phyloP scores from a whole-genome alignment of 2,888 invertebrate genomes.

The Aleiodes testaceus region DNA sequence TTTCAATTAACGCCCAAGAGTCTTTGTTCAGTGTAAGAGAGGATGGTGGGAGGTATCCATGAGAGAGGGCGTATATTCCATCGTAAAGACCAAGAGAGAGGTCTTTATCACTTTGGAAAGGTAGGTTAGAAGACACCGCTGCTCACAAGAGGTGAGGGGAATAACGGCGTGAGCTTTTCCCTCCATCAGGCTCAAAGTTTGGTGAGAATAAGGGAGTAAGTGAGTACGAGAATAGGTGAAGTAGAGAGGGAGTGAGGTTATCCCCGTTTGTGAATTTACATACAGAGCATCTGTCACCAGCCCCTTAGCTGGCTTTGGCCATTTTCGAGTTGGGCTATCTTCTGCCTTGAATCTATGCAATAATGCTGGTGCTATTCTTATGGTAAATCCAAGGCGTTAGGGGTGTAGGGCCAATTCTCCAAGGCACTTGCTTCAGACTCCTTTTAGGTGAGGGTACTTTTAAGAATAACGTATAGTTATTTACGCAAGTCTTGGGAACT shows the following conservation, averaged over 20 bases:
- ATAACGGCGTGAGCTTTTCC: constrained; percentile 36
- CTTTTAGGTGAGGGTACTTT: constrained; percentile 23
- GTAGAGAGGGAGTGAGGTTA: constrained; percentile 51
- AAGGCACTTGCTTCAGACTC: constrained; percentile 20
- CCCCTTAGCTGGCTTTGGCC: constrained; percentile 69
- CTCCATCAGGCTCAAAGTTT: constrained; percentile 37
- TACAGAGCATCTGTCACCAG: constrained; percentile 73
- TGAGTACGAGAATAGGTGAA: constrained; percentile 37
- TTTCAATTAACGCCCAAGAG: constrained; percentile 64
- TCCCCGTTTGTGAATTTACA: constrained; percentile 65
- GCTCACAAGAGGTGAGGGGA: constrained; percentile 18
- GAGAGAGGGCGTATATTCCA: constrained; percentile 18
- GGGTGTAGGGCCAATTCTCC: constrained; percentile 15
- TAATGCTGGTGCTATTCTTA: constrained; percentile 71
- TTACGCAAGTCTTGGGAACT: not conserved
- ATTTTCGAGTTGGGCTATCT: constrained; percentile 71
- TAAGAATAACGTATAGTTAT: constrained; percentile 22
- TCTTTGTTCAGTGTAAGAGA: constrained; percentile 14
- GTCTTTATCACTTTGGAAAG: constrained; percentile 35
- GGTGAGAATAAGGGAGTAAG: constrained; percentile 29
- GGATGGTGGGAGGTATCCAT: not conserved
- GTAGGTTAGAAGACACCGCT: constrained; percentile 25
- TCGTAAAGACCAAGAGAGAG: constrained; percentile 41
- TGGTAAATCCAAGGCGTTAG: constrained; percentile 63
- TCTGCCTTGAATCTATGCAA: constrained; percentile 69